Evolutionary conservation across 2,888 invertebrate species (phyloP), one percentile per base, ranked within the genome.

Genomic region (Nebria brevicollis): DNA sequence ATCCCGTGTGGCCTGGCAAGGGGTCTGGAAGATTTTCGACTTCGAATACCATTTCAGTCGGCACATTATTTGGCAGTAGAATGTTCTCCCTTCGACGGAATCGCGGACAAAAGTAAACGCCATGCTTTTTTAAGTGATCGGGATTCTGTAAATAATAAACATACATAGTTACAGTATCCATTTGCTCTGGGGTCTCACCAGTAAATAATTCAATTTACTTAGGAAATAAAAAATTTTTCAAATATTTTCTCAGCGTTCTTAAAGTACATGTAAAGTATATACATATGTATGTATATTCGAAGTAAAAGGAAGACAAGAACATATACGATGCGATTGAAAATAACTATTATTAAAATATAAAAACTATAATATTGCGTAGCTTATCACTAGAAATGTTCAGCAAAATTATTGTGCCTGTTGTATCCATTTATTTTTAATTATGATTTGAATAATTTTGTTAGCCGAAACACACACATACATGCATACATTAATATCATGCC

Each of bases 21-120:
- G 97, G 95, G 88, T 95, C 95, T 26, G 97, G 97, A 84, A 98
- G 90, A 89, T 98, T 97, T 86, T 96, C 95, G 76, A 97, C 97
- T 89, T 97, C 96, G 82, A 98, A 91, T 81, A 95, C 93, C 83
- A 98, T 94, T 90, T 97, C 96, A 87, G 96, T 96, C 13, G 95
- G 94, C 66, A 97, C 96, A 88, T 96, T 96, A 86, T 97, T 96
- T 2, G 97, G 97, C 82, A 97, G 88, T 86, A 97, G 91, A 85
- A 97, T 94, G 65, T 94, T 93, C 81, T 94, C 93, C 77, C 93
- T 93, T 82, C 92, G 93, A 84, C 94, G 93, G 86, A 97, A 95
- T 85, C 96, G 93, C 13, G 98, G 97, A 89, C 98, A 98, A 86
- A 91, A 89, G 84, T 91, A 86, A 11, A 91, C 91, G 11, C 93